These are phyloP conservation scores for Okapia johnstoni DNA, from an alignment of 2,113 vertebrate species.

Conservation along the genomic window DNA sequence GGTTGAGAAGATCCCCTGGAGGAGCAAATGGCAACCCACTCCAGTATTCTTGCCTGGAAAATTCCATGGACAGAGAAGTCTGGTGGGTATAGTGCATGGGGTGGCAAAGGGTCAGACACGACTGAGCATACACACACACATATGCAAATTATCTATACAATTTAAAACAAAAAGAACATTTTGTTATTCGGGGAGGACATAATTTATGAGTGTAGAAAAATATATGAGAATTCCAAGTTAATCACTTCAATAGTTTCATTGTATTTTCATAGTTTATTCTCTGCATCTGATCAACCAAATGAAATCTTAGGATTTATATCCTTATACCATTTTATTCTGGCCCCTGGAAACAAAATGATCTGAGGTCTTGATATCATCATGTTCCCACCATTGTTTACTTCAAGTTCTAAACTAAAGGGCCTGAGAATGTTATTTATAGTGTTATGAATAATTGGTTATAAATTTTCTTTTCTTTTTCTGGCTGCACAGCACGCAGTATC, in stretches of 20 bases:
- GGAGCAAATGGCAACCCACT: background rate
- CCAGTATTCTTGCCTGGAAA: background rate
- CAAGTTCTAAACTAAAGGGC: background rate
- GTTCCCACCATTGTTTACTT: background rate
- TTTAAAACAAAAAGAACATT: background rate
- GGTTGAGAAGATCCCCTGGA: background rate
- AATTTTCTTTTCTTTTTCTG: background rate
- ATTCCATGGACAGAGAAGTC: background rate
- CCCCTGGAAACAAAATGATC: background rate
- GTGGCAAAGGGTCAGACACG: background rate
- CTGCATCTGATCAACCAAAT: background rate
- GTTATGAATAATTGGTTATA: background rate
- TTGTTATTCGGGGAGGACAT: background rate
- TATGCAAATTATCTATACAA: background rate
- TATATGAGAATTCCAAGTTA: background rate
- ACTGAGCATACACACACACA: background rate
- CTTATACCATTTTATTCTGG: background rate
- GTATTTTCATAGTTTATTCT: background rate
- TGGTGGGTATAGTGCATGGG: background rate
- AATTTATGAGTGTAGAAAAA: background rate
- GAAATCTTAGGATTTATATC: background rate
- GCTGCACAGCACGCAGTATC: background rate
- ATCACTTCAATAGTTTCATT: slow-evolving; percentile 7
- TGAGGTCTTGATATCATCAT: background rate
- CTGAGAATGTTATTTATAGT: background rate